Evolutionary conservation across 2,888 invertebrate genomes (phyloP).

Genomic region (Ophioninae sp.): DNA sequence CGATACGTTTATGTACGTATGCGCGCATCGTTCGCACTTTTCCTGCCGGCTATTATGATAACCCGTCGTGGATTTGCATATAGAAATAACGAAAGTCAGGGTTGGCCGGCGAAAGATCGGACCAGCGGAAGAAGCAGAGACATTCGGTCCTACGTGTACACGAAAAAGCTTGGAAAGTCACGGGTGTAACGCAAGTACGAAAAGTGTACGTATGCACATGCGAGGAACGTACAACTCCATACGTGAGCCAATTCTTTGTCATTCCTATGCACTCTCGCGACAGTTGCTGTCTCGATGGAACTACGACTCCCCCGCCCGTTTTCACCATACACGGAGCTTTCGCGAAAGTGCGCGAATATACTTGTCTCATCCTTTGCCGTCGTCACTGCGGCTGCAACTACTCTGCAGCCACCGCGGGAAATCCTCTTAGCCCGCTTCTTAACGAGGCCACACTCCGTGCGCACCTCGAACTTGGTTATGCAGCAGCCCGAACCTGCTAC

Average conservation of each 20-base stretch:
- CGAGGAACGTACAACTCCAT: constrained; percentile 13
- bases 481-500: neutral
- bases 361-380: constrained; percentile 46
- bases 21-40: constrained; percentile 37
- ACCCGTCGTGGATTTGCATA: constrained; percentile 71
- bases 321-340: constrained; percentile 17
- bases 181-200: constrained; percentile 2
- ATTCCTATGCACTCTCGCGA: neutral
- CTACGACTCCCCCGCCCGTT: constrained; percentile 28
- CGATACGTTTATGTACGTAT: neutral
- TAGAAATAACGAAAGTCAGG: constrained; percentile 72
- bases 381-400: constrained; percentile 41
- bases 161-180: constrained; percentile 23
- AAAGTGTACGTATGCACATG: neutral
- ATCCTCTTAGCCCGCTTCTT: constrained; percentile 77
- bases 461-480: constrained; percentile 33
- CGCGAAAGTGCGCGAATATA: constrained; percentile 23
- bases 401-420: constrained; percentile 64
- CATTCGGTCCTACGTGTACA: neutral
- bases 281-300: constrained; percentile 15
- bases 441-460: constrained; percentile 70
- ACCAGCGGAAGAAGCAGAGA: constrained; percentile 56
- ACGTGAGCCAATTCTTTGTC: neutral
- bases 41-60: constrained; percentile 73
- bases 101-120: constrained; percentile 60